Conservation (phyloP, 2,113 vertebrate species). For the Tachuris rubrigastra region DNA sequence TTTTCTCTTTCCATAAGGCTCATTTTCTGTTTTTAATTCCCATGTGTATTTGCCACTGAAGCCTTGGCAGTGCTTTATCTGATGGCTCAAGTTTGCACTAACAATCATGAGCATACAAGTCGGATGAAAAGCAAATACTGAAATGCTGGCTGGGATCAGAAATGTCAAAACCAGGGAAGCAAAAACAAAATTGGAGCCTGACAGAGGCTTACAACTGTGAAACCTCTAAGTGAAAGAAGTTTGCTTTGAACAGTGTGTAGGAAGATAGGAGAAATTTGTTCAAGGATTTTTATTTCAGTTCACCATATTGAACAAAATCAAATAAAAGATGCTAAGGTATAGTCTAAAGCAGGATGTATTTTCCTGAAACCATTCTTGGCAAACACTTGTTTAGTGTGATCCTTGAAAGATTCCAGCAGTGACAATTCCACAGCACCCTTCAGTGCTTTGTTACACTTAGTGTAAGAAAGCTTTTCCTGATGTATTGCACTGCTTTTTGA, state of each 20-base stretch:
- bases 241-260: background rate
- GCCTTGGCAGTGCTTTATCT: background rate
- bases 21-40: background rate
- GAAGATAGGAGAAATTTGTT: background rate
- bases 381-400: background rate
- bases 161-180: background rate
- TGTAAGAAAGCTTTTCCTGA: background rate
- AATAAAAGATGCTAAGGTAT: background rate
- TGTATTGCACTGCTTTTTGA: background rate
- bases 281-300: background rate
- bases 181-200: background rate
- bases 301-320: background rate
- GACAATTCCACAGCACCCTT: background rate
- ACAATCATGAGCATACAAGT: background rate
- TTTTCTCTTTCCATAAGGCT: background rate
- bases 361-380: background rate
- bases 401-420: background rate
- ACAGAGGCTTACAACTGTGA: background rate
- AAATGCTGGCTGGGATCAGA: background rate
- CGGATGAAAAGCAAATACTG: background rate
- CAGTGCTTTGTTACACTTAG: background rate
- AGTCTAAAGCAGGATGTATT: background rate
- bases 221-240: background rate
- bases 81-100: background rate
- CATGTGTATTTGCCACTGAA: background rate